phyloP scores from a whole-genome alignment of 1,140 invertebrate genomes.

The Nasonia giraulti region DNA sequence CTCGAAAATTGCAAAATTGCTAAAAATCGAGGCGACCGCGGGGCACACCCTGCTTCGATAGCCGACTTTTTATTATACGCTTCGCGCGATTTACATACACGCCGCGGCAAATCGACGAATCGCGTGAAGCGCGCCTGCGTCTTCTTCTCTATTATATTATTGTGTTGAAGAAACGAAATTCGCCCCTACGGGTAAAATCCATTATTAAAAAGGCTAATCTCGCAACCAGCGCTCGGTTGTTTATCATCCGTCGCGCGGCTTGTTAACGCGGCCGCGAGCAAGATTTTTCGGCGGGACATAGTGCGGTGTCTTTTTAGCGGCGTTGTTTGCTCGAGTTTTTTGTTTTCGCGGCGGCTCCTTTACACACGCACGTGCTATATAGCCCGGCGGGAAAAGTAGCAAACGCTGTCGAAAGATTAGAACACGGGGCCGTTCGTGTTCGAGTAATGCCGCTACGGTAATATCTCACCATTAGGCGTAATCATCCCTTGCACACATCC shows the following conservation, averaged over 20 bases:
- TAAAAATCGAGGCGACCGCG: slow-evolving; percentile 46
- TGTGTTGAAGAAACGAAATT: too few relatives aligned
- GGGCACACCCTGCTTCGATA: slow-evolving; percentile 3
- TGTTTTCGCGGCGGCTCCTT: slow-evolving; percentile 5
- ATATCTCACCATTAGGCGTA: slow-evolving; percentile 76
- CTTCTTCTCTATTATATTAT: too few relatives aligned
- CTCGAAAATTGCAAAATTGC: slow-evolving; percentile 69
- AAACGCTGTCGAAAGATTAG: slow-evolving; percentile 73
- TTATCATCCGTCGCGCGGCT: slow-evolving; percentile 16
- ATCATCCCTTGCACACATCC: slow-evolving; percentile 74
- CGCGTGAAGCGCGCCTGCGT: background rate
- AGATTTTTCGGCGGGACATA: slow-evolving; percentile 16
- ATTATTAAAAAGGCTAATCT: slow-evolving; percentile 38
- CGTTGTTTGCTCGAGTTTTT: background rate
- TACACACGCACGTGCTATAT: background rate
- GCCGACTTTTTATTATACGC: background rate
- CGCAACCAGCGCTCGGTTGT: background rate
- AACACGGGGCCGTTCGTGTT: slow-evolving; percentile 71
- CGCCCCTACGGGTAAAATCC: background rate
- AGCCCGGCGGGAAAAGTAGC: slow-evolving; percentile 46
- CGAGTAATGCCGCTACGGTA: slow-evolving; percentile 73
- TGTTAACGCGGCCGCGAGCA: background rate
- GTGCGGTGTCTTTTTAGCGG: background rate
- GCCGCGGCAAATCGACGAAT: slow-evolving; percentile 23
- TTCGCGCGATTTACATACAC: background rate